Conservation (phyloP, 1,140 invertebrate genomes). For the Phymorhynchus buccinoides region DNA sequence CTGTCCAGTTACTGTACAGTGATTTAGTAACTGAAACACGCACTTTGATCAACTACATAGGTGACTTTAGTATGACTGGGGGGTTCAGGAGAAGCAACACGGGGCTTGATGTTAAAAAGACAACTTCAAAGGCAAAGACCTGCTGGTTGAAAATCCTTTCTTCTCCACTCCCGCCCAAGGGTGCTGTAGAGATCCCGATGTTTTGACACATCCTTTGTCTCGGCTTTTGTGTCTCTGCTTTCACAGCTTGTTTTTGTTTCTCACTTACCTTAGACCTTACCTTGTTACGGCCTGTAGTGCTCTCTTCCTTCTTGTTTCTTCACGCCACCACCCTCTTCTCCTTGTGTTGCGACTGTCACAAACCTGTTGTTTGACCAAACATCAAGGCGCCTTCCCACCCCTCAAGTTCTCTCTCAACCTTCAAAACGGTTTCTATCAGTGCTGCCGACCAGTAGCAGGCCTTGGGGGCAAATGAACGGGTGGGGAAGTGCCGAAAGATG, state of each 20-base stretch:
- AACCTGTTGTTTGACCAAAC: slow-evolving; percentile 17
- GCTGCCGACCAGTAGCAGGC: background rate
- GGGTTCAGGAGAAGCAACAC: too few relatives aligned
- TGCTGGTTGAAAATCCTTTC: background rate
- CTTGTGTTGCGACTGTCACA: background rate
- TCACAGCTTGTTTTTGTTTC: background rate
- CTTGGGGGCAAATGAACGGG: background rate
- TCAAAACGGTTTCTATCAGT: too few relatives aligned
- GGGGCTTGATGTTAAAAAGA: too few relatives aligned
- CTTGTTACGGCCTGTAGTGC: background rate
- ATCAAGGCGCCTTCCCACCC: background rate
- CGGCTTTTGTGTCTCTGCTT: background rate
- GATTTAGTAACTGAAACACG: too few relatives aligned
- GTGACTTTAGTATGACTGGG: too few relatives aligned
- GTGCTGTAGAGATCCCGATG: too few relatives aligned
- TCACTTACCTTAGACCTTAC: background rate
- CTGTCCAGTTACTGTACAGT: too few relatives aligned
- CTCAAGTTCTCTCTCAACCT: background rate
- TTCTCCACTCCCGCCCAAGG: background rate
- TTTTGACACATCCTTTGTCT: too few relatives aligned
- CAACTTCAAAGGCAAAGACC: too few relatives aligned
- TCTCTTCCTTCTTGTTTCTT: background rate
- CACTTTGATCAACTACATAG: too few relatives aligned
- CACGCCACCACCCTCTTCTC: background rate
- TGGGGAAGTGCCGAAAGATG: background rate